Evolutionary conservation across 2,888 invertebrate species (phyloP).

Genomic region (Herminia tarsipennalis): DNA sequence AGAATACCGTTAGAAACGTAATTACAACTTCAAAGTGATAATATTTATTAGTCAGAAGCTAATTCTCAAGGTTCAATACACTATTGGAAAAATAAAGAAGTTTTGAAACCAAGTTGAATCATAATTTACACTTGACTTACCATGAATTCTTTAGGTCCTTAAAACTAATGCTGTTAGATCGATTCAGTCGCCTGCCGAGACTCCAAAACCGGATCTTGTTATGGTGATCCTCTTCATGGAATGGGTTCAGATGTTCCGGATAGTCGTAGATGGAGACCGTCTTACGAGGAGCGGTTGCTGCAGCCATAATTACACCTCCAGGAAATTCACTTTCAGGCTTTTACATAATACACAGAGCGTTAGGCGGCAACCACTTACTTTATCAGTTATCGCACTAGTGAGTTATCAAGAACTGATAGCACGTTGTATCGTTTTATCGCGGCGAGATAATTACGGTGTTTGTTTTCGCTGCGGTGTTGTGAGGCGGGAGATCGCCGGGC

Average conservation of each 20-base stretch:
- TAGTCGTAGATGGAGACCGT: constrained; percentile 88
- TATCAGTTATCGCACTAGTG: constrained; percentile 80
- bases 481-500: constrained; percentile 39
- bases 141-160: constrained; percentile 86
- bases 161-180: constrained; percentile 87
- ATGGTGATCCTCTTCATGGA: constrained; percentile 88
- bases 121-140: constrained; percentile 68
- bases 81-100: not conserved
- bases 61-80: constrained; percentile 35
- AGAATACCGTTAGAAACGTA: constrained; percentile 41
- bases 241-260: constrained; percentile 92
- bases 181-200: constrained; percentile 79
- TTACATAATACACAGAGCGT: constrained; percentile 76
- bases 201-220: constrained; percentile 87
- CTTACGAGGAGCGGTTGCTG: constrained; percentile 77
- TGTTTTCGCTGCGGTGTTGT: constrained; percentile 65
- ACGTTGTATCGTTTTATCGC: constrained; percentile 75
- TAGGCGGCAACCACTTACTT: constrained; percentile 76
- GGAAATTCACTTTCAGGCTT: constrained; percentile 59
- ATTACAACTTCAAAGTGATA: constrained; percentile 49
- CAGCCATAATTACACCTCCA: constrained; percentile 66
- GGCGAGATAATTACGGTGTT: constrained; percentile 75
- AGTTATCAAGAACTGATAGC: constrained; percentile 77
- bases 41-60: constrained; percentile 40
- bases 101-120: constrained; percentile 10